Conservation (phyloP, 30 jellyfish, hydroid and myxozoan genomes). For the Hydractinia symbiolongicarpus region DNA sequence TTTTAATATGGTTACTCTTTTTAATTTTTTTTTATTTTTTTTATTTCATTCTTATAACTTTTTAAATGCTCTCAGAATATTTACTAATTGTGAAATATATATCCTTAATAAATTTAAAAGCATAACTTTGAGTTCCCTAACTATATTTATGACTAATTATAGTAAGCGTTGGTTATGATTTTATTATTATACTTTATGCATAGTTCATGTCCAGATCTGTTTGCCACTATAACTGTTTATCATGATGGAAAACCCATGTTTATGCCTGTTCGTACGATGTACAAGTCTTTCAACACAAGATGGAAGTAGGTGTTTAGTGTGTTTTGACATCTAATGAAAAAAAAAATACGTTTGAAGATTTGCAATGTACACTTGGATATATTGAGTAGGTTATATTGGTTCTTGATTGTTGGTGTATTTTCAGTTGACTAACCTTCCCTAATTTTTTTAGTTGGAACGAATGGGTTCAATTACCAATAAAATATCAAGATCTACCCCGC, state of each 20-base stretch:
- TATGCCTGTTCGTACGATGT: slow-evolving; percentile 70
- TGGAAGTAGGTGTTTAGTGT: slow-evolving; percentile 76
- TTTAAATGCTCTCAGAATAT: neutral
- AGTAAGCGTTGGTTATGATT: too few species aligned
- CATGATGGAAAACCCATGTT: slow-evolving; percentile 76
- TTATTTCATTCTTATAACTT: neutral
- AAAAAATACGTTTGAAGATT: neutral
- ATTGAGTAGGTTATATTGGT: neutral
- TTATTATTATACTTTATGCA: too few species aligned
- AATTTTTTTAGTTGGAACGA: slow-evolving; percentile 78
- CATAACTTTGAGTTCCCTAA: too few species aligned
- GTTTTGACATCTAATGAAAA: neutral
- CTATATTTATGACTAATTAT: too few species aligned
- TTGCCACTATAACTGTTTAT: slow-evolving; percentile 68
- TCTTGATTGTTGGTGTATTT: neutral
- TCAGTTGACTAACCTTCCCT: neutral
- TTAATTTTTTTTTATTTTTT: too few species aligned
- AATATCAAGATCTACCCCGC: slow-evolving; percentile 93
- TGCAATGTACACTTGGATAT: neutral
- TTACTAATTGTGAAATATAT: neutral
- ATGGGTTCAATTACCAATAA: slow-evolving; percentile 85
- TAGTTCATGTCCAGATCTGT: slow-evolving; percentile 90
- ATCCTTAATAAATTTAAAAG: neutral
- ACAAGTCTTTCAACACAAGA: slow-evolving; percentile 80
- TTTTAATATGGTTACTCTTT: too few species aligned